Percentiles rank a stretch among this genome's conserved stretches.
These are phyloP conservation scores for Azorinus chamasolen DNA, from an alignment of 2,888 invertebrate species.

Conservation along the genomic window DNA sequence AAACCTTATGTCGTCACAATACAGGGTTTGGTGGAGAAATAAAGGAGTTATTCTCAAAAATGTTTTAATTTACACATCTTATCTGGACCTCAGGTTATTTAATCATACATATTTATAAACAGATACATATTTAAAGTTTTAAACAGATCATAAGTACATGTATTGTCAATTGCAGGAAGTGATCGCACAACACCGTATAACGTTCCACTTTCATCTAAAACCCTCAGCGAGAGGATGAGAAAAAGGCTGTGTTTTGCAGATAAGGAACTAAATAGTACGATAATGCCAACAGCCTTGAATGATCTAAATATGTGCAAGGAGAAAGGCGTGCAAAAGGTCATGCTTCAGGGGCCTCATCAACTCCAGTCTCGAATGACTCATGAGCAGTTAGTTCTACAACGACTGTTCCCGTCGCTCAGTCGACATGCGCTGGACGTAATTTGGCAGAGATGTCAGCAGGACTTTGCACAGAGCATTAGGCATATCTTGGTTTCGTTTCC, in stretches of 20 bases:
- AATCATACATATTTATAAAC: too few relatives aligned
- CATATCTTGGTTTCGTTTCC: slow-evolving; percentile 37
- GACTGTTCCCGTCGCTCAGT: slow-evolving; percentile 77
- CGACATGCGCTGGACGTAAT: slow-evolving; percentile 78
- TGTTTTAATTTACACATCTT: too few relatives aligned
- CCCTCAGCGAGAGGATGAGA: slow-evolving; percentile 88
- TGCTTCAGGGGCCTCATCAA: not conserved
- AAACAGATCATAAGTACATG: too few relatives aligned
- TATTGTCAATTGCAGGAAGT: not conserved
- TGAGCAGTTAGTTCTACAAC: slow-evolving; percentile 39
- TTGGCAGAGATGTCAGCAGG: slow-evolving; percentile 80
- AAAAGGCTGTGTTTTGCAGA: slow-evolving; percentile 88
- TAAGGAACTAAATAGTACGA: slow-evolving; percentile 86
- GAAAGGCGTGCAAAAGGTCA: not conserved
- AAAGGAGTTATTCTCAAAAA: too few relatives aligned
- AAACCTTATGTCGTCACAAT: too few relatives aligned
- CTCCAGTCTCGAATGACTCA: not conserved
- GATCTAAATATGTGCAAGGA: not conserved
- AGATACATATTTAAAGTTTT: too few relatives aligned
- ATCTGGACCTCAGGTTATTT: too few relatives aligned
- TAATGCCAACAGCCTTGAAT: not conserved
- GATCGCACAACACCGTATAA: not conserved
- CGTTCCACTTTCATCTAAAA: slow-evolving; percentile 75
- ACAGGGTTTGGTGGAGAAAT: too few relatives aligned
- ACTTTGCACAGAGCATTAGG: slow-evolving; percentile 76